phyloP scores from a whole-genome alignment of 2,113 vertebrate genomes.

The Burhinus oedicnemus region DNA sequence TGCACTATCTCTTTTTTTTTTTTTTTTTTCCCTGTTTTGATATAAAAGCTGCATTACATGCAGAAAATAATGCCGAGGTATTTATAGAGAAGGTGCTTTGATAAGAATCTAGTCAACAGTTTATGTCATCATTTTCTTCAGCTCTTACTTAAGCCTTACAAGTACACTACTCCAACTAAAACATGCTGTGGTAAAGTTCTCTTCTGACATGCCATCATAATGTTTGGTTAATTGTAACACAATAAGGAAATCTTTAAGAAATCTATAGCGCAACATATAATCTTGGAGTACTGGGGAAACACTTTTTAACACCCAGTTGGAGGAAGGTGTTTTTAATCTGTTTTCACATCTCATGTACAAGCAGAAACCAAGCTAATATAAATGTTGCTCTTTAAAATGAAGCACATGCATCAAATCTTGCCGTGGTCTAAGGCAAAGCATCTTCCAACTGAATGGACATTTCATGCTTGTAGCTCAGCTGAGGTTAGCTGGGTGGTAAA shows the following conservation, averaged over 20 bases:
- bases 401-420: background rate
- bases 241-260: background rate
- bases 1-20: background rate
- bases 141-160: background rate
- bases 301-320: background rate
- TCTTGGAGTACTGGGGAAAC: background rate
- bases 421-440: background rate
- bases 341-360: background rate
- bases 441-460: background rate
- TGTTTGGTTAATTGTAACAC: background rate
- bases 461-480: background rate
- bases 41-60: background rate
- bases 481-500: background rate
- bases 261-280: background rate
- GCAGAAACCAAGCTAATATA: background rate
- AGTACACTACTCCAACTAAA: background rate
- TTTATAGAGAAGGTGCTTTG: background rate
- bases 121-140: constrained; percentile 11
- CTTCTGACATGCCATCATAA: background rate
- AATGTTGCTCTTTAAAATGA: background rate
- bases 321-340: background rate
- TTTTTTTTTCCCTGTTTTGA: background rate
- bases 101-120: background rate
- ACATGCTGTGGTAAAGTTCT: constrained; percentile 2
- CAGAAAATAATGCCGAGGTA: background rate